phyloP scores from a whole-genome alignment of 1,140 invertebrate genomes.

The Leptonema lineaticorne region DNA sequence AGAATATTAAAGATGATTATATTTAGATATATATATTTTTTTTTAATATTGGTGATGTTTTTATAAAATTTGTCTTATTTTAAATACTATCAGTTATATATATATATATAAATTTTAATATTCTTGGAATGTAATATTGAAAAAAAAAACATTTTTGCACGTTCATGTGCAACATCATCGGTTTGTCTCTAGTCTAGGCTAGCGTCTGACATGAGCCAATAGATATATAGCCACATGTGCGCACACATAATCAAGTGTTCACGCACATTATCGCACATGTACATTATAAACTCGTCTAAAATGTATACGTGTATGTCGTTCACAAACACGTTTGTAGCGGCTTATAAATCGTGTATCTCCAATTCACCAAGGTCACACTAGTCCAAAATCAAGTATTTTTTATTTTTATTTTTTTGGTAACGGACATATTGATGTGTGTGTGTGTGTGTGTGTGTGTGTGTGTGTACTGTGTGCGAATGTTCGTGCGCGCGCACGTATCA shows the following conservation, averaged over 20 bases:
- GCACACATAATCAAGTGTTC: not conserved
- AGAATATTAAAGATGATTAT: too few species aligned
- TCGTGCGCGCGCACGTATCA: slow-evolving; percentile 22
- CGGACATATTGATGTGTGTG: too few species aligned
- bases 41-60: not conserved
- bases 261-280: not conserved
- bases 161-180: not conserved
- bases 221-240: slow-evolving; percentile 10
- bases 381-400: slow-evolving; percentile 41
- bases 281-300: not conserved
- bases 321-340: slow-evolving; percentile 20
- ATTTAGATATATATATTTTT: too few species aligned
- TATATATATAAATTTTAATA: not conserved
- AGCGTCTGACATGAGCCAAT: not conserved
- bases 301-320: slow-evolving; percentile 5
- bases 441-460: too few species aligned
- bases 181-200: slow-evolving; percentile 1
- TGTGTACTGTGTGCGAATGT: not conserved
- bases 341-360: slow-evolving; percentile 40
- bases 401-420: too few species aligned
- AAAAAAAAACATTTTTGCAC: not conserved
- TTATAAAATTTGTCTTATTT: not conserved
- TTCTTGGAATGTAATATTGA: not conserved
- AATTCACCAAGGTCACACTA: slow-evolving; percentile 39
- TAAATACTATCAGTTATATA: too few species aligned